Evolutionary conservation across 2,797 vertebrate species (phyloP).

Genomic region (Sebastes iracundus): DNA sequence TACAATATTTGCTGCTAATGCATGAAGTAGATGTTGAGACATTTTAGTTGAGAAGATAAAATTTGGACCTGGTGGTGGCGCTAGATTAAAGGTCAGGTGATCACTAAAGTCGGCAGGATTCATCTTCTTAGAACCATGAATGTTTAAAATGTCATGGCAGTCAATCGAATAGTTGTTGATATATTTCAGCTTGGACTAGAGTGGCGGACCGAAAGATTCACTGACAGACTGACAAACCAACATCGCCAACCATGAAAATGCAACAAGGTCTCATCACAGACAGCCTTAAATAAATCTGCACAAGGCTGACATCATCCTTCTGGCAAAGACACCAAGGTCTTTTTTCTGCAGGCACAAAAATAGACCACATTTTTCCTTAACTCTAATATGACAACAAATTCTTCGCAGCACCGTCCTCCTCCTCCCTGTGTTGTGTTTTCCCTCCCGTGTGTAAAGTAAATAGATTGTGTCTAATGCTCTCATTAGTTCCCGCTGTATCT

Average conservation of each 20-base stretch:
- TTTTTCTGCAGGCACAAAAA: not conserved
- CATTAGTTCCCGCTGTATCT: constrained; percentile 43
- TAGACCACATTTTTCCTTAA: not conserved
- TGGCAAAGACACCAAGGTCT: not conserved
- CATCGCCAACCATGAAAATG: not conserved
- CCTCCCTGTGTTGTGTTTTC: constrained; percentile 14
- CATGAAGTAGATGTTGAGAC: no score
- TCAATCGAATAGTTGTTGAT: not conserved
- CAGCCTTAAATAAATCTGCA: not conserved
- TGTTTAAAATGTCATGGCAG: no score
- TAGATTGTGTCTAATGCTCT: constrained; percentile 55
- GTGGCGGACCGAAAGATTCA: not conserved
- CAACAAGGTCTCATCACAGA: not conserved
- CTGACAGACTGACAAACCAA: not conserved
- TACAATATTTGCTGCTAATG: no score
- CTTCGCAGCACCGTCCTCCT: not conserved
- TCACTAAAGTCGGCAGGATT: not conserved
- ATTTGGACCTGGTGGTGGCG: no score
- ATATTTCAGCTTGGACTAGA: not conserved
- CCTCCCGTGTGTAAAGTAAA: constrained; percentile 20
- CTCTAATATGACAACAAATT: constrained; percentile 6
- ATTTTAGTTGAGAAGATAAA: fast-evolving
- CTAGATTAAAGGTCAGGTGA: not conserved
- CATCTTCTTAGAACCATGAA: no score
- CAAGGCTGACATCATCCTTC: not conserved